Evolutionary conservation across 2,888 invertebrate genomes (phyloP).

Genomic region (Junonia oenone): DNA sequence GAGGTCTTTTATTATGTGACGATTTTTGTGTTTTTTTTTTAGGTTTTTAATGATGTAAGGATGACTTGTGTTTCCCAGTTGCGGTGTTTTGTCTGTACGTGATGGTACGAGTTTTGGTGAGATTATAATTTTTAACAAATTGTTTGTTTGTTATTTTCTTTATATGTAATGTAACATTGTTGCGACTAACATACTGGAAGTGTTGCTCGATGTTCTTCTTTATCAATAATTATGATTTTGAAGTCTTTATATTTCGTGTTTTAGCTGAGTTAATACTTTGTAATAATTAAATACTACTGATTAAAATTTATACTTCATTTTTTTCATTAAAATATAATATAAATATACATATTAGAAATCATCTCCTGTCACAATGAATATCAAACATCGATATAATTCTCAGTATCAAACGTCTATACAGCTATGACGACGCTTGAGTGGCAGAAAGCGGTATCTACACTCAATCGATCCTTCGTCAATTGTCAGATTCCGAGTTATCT

Average conservation of each 20-base stretch:
- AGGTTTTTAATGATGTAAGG: conserved; percentile 40
- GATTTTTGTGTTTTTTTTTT: conserved; percentile 39
- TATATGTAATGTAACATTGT: no score
- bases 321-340: no score
- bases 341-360: no score
- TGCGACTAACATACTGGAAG: no score
- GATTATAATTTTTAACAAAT: neutral
- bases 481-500: conserved; percentile 59
- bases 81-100: conserved; percentile 5
- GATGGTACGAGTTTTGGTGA: conserved; percentile 11
- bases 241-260: no score
- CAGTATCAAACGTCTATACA: conserved; percentile 4
- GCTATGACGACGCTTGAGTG: conserved; percentile 2
- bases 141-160: no score
- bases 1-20: conserved; percentile 35
- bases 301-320: no score
- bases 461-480: conserved; percentile 59
- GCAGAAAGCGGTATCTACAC: conserved; percentile 28
- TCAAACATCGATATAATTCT: neutral
- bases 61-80: conserved; percentile 44
- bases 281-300: no score
- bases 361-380: no score
- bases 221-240: no score
- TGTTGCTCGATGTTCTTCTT: no score
- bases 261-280: no score